Evolutionary conservation across 2,113 vertebrate species (phyloP).

Genomic region (Grantiella picta): DNA sequence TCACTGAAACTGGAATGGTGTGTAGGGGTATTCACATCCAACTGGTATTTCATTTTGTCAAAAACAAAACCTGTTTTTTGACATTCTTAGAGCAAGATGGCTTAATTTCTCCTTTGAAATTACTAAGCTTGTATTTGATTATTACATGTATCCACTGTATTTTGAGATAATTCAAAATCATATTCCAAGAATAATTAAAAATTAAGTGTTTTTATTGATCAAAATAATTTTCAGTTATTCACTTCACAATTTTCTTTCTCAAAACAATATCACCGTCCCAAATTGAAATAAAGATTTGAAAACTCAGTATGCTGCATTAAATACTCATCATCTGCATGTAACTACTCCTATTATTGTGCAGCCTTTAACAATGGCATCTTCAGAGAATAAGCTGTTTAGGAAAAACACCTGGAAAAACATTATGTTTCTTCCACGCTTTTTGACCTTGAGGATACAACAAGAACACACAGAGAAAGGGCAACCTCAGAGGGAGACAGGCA

Average conservation of each 20-base stretch:
- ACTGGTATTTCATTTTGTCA: neutral
- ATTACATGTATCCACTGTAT: neutral
- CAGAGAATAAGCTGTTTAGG: neutral
- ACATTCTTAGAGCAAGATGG: neutral
- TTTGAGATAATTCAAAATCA: neutral
- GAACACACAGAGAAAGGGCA: conserved; percentile 6
- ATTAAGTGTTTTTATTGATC: neutral
- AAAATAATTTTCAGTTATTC: neutral
- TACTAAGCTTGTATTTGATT: neutral
- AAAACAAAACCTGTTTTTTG: neutral
- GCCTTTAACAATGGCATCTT: neutral
- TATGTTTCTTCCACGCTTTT: neutral
- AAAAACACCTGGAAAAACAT: neutral
- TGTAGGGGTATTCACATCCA: neutral
- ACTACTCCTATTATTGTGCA: neutral
- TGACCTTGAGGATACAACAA: conserved; percentile 10
- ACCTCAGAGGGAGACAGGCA: neutral
- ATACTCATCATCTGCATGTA: neutral
- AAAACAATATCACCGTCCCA: neutral
- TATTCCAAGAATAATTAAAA: neutral
- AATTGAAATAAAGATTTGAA: neutral
- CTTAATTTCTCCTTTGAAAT: neutral
- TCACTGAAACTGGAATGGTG: neutral
- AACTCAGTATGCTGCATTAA: neutral
- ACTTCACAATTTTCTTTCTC: neutral